Evolutionary conservation across 2,888 invertebrate species (phyloP).

Genomic region (Athalia cordata): DNA sequence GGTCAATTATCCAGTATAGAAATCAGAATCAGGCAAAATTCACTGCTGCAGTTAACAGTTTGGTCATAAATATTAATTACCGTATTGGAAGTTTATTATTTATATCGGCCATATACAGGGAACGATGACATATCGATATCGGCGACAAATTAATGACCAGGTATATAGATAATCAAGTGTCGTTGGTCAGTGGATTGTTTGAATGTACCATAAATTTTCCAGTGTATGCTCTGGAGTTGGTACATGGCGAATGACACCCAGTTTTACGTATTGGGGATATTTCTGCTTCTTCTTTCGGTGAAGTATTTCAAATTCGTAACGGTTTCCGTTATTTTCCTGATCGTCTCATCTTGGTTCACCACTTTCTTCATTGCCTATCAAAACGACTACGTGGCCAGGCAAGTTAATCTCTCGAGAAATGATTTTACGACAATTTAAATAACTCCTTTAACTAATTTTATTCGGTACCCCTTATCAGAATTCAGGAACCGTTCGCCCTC

Average conservation of each 20-base stretch:
- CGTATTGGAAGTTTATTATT: too few relatives aligned
- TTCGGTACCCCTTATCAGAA: conserved; percentile 69
- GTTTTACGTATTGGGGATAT: conserved; percentile 72
- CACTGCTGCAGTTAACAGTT: too few relatives aligned
- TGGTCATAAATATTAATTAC: too few relatives aligned
- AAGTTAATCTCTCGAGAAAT: conserved; percentile 45
- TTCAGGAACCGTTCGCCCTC: conserved; percentile 88
- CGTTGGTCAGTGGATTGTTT: background rate
- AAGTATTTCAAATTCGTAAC: conserved; percentile 78
- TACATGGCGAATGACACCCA: conserved; percentile 74
- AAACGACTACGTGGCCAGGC: conserved; percentile 79
- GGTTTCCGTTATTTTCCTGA: conserved; percentile 76
- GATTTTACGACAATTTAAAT: conserved; percentile 5
- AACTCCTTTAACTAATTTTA: conserved; percentile 30
- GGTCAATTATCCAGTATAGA: too few relatives aligned
- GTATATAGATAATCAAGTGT: background rate
- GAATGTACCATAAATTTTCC: conserved; percentile 45
- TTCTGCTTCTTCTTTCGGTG: conserved; percentile 70
- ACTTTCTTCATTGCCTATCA: conserved; percentile 85
- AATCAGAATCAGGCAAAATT: too few relatives aligned
- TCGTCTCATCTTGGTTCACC: conserved; percentile 85
- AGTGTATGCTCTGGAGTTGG: conserved; percentile 75
- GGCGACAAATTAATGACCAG: background rate
- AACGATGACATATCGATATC: too few relatives aligned
- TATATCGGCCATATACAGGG: too few relatives aligned